phyloP scores from a whole-genome alignment of 2,113 vertebrate genomes.

The Odontesthes bonariensis region DNA sequence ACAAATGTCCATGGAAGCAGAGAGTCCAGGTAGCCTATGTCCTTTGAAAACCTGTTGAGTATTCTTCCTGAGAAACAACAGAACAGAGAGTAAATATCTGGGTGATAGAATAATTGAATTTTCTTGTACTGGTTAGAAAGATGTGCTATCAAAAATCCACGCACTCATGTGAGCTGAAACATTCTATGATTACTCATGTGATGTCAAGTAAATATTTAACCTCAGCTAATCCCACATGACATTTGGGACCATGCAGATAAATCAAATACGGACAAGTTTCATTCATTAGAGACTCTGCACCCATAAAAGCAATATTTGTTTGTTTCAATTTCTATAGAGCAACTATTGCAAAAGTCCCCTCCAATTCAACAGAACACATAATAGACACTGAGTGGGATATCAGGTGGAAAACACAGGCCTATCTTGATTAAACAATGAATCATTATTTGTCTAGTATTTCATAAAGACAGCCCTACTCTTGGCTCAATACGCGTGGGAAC shows the following conservation, averaged over 20 bases:
- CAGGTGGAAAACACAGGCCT: conserved; percentile 87
- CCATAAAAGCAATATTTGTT: conserved; percentile 40
- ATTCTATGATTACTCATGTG: background rate
- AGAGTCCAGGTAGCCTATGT: conserved; percentile 94
- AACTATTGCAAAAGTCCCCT: conserved; percentile 84
- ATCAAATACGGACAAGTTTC: conserved; percentile 20
- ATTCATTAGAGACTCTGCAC: conserved; percentile 24
- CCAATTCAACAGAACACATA: conserved; percentile 81
- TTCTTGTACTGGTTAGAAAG: conserved; percentile 9
- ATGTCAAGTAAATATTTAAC: background rate
- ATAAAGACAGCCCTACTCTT: conserved; percentile 88
- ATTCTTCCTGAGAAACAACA: conserved; percentile 86
- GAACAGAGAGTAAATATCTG: conserved; percentile 27
- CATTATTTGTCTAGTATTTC: conserved; percentile 88
- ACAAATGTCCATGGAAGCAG: conserved; percentile 90
- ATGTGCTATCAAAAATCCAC: conserved; percentile 1
- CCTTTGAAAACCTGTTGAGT: conserved; percentile 95
- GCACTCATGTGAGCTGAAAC: background rate
- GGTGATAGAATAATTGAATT: background rate
- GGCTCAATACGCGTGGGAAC: conserved; percentile 86
- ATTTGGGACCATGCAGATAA: conserved; percentile 23
- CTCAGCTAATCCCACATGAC: background rate
- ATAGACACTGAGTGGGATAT: conserved; percentile 83
- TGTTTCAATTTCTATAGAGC: conserved; percentile 76
- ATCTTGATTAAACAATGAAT: conserved; percentile 94